phyloP scores from a whole-genome alignment of 92 coral and sea anemone species.

The Umimayanthus kanabou region DNA sequence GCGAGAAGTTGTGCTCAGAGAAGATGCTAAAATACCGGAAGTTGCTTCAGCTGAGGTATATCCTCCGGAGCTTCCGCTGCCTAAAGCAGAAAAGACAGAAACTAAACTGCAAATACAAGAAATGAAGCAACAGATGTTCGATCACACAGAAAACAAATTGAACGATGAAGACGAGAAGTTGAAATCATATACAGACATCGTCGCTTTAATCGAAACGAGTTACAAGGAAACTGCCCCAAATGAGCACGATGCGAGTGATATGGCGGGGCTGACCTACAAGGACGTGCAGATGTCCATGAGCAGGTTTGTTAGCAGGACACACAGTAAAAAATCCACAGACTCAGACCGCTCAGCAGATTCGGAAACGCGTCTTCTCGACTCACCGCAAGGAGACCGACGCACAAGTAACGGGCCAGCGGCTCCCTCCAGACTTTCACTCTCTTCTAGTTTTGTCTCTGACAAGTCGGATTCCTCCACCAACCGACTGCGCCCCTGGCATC shows the following conservation, averaged over 20 bases:
- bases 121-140: not conserved
- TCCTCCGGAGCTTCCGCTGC: not conserved
- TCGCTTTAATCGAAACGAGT: slow-evolving; percentile 37
- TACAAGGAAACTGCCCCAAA: slow-evolving; percentile 14
- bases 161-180: not conserved
- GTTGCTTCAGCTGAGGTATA: not conserved
- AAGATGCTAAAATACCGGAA: not conserved
- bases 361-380: slow-evolving; percentile 37
- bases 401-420: slow-evolving; percentile 24
- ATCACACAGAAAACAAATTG: slow-evolving; percentile 3
- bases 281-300: slow-evolving; percentile 27
- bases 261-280: slow-evolving; percentile 34
- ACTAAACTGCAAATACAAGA: not conserved
- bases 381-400: slow-evolving; percentile 37
- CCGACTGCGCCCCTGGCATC: slow-evolving; percentile 40
- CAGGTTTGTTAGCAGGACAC: not conserved
- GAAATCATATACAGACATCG: slow-evolving; percentile 36
- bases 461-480: not conserved
- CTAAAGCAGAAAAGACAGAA: slow-evolving; percentile 8
- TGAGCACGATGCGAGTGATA: not conserved
- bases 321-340: slow-evolving; percentile 36
- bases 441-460: slow-evolving; percentile 26
- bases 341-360: slow-evolving; percentile 39
- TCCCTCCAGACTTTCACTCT: slow-evolving; percentile 13
- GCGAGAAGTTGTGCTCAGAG: not conserved